A percentile compares a stretch with the other conserved stretches of the same genome.
Conservation (phyloP, 2,888 invertebrate genomes). For the Tridacna gigas region DNA sequence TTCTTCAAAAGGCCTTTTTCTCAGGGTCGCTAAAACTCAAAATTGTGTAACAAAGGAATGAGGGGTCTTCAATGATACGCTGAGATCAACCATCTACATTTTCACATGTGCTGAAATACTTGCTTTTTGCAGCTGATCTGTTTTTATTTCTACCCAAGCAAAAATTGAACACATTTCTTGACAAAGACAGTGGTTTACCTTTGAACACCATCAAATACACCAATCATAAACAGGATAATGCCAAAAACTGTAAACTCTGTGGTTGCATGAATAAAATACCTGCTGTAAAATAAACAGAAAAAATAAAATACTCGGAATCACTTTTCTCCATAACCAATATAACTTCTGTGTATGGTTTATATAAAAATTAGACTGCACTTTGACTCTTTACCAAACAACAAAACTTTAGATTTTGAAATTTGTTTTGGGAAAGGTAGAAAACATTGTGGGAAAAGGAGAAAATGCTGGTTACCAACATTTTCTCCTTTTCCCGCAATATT, state of each 20-base stretch:
- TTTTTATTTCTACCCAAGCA: too few relatives aligned
- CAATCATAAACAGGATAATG: conserved; percentile 67
- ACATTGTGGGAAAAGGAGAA: background rate
- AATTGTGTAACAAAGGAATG: too few relatives aligned
- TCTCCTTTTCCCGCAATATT: too few relatives aligned
- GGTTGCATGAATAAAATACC: conserved; percentile 72
- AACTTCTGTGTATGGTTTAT: background rate
- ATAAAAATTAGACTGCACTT: too few relatives aligned
- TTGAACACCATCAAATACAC: conserved; percentile 57
- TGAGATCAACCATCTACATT: too few relatives aligned
- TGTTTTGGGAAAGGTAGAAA: background rate
- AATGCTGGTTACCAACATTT: too few relatives aligned
- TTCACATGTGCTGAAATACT: too few relatives aligned
- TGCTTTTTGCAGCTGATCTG: too few relatives aligned
- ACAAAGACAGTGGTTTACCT: conserved; percentile 60
- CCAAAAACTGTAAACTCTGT: conserved; percentile 68
- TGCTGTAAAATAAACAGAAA: conserved; percentile 61
- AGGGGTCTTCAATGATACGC: too few relatives aligned
- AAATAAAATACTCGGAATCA: background rate
- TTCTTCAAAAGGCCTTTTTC: too few relatives aligned
- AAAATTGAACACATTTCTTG: background rate
- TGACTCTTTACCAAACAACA: too few relatives aligned
- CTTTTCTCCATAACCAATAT: background rate
- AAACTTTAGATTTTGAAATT: background rate
- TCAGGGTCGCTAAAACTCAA: too few relatives aligned